Base-by-base conservation (phyloP, 2,113 vertebrate species). In the Cyphomyrus plagiostoma region DNA sequence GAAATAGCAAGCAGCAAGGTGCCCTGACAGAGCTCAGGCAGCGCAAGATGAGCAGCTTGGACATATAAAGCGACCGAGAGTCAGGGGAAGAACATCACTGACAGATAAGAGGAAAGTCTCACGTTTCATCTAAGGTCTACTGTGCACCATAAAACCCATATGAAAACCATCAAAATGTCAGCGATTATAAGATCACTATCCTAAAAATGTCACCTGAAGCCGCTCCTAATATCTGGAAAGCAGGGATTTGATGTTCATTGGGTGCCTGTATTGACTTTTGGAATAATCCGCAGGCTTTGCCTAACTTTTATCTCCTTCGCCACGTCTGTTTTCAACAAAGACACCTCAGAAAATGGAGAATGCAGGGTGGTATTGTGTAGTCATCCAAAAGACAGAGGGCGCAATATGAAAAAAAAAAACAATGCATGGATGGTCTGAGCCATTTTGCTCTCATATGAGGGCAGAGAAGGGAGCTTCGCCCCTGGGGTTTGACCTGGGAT, bases 121-220 rank as follows among this genome's bases (percentile, higher is more conserved):
- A 48, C 19, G 17, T 84, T 84, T 46, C 82, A 48, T 84, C 42
- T 48, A n/a, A 86, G n/a, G n/a, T 30, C 53, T 86, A n/a, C n/a
- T 0, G 4, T n/a, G 46, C 46, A 86, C n/a, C 13, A 30, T 86
- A 52, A 86, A 52, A 11, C 48, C 85, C 49, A 86, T 53, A n/a
- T 85, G 11, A 49, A 85, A 85, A 13, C 35, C 82, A 52, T 23
- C 53, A 86, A 86, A 86, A 86, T 48, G 49, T 86, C 46, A 87
- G 4, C n/a, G 30, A 87, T 53, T 26, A 87, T 53, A 53, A 87
- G 85, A 53, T 53, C 85, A 56, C 26, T 53, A 87, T 87, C n/a
- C 10, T 53, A 11, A 87, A 53, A 49, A 35, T 87, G 85, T 39
- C 50, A 53, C 35, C 50, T 53, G 15, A 87, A n/a, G 10, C 45